These are phyloP conservation scores for Chaetodon auriga DNA, from an alignment of 2,113 vertebrate species.

Conservation along the genomic window DNA sequence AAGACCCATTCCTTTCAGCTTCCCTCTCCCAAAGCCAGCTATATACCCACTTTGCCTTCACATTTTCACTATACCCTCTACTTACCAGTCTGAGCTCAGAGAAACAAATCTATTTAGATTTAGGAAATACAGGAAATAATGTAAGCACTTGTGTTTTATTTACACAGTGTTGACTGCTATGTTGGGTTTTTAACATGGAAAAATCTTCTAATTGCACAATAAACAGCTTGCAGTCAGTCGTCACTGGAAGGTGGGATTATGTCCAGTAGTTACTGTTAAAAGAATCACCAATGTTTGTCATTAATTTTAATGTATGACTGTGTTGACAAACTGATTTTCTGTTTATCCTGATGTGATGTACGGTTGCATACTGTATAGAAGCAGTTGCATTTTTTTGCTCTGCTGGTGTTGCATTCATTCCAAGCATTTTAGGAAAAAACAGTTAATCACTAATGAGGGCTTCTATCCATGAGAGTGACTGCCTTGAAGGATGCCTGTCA, in stretches of 20 bases:
- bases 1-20: conserved; percentile 60
- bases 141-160: conserved; percentile 7
- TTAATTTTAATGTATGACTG: conserved; percentile 5
- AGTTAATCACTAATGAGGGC: not conserved
- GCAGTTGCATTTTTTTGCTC: not conserved
- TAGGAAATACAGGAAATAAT: not conserved
- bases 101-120: conserved; percentile 27
- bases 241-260: conserved; percentile 28
- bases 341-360: conserved; percentile 7
- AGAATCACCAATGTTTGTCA: conserved; percentile 8
- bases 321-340: not conserved
- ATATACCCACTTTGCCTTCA: conserved; percentile 47
- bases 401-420: conserved; percentile 19
- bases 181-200: conserved; percentile 20
- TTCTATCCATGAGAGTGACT: conserved; percentile 16
- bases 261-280: conserved; percentile 7
- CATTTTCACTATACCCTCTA: conserved; percentile 64
- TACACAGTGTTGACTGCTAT: conserved; percentile 11
- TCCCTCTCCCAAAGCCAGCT: conserved; percentile 52
- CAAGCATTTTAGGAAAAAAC: not conserved
- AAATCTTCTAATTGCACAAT: conserved; percentile 14
- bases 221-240: conserved; percentile 12
- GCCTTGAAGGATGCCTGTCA: conserved; percentile 15
- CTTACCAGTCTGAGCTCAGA: conserved; percentile 70
- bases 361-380: not conserved